These are phyloP conservation scores for Stenodema calcarata DNA, from an alignment of 2,888 invertebrate genomes.

Conservation along the genomic window DNA sequence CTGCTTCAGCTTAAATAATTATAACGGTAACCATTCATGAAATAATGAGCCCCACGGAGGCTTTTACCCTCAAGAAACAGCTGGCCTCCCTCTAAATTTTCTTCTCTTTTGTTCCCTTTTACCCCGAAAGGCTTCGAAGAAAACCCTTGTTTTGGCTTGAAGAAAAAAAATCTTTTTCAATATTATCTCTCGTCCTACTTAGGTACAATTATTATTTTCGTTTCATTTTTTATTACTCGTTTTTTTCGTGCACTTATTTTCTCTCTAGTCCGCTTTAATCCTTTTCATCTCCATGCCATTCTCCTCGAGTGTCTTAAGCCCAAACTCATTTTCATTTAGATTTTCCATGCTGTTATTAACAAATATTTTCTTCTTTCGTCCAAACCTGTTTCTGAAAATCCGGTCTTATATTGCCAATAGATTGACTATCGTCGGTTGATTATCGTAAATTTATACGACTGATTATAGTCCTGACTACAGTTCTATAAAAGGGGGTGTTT, in stretches of 20 bases:
- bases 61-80: background rate
- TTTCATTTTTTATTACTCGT: background rate
- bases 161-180: background rate
- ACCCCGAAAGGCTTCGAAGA: background rate
- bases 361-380: background rate
- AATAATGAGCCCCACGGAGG: background rate
- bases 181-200: background rate
- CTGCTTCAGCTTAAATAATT: background rate
- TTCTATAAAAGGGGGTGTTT: no score
- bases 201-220: background rate
- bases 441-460: no score
- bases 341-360: background rate
- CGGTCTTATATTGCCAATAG: no score
- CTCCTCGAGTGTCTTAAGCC: background rate
- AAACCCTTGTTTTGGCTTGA: background rate
- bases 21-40: background rate
- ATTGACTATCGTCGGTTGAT: no score
- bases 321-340: background rate
- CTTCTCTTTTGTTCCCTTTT: background rate
- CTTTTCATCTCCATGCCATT: background rate
- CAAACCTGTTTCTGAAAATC: no score
- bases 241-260: background rate
- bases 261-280: background rate
- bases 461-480: no score
- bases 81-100: background rate